A percentile compares a stretch with the other conserved stretches of the same genome.
Conservation (phyloP, 2,113 vertebrate species). For the Stegostoma tigrinum region DNA sequence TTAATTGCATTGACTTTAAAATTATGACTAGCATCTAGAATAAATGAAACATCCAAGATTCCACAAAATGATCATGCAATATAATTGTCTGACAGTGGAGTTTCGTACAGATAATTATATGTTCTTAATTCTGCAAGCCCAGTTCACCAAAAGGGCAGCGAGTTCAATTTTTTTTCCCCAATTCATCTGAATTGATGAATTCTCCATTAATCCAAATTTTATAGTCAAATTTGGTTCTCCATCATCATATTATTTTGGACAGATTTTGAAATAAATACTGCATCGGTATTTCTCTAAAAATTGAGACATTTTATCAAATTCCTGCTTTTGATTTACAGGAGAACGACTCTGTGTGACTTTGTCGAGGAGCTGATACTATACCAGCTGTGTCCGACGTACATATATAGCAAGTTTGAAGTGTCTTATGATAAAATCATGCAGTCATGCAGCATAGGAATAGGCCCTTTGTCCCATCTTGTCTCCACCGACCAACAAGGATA, state of each 20-base stretch:
- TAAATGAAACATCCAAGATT: not conserved
- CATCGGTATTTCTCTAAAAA: not conserved
- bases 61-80: not conserved
- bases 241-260: not conserved
- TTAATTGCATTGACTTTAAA: not conserved
- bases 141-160: no score
- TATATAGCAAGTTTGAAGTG: not conserved
- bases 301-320: not conserved
- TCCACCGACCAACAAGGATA: no score
- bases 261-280: not conserved
- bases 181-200: not conserved
- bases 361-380: no score
- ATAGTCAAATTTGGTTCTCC: not conserved
- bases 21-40: not conserved
- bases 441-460: no score
- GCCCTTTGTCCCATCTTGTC: no score
- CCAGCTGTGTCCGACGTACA: not conserved
- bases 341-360: not conserved
- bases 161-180: not conserved
- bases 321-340: constrained; percentile 6
- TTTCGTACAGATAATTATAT: not conserved
- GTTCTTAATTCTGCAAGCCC: not conserved
- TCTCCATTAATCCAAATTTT: not conserved
- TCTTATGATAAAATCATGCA: not conserved
- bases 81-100: not conserved